Conservation (phyloP, 1,140 invertebrate genomes). For the Drosophila varians region DNA sequence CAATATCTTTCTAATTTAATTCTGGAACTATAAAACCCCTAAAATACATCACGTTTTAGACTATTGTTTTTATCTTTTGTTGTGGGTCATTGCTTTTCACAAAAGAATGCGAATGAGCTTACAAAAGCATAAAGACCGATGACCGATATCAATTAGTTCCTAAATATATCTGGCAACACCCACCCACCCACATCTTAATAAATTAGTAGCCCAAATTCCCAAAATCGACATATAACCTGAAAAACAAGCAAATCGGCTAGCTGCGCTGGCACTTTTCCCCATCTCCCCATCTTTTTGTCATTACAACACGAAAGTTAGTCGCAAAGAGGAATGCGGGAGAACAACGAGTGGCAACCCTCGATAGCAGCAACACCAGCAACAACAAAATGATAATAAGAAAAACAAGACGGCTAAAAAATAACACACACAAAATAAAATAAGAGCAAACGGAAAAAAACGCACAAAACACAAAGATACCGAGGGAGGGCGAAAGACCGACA, state of each 20-base stretch:
- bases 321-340: slow-evolving; percentile 39
- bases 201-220: slow-evolving; percentile 4
- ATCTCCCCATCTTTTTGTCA: slow-evolving; percentile 24
- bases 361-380: slow-evolving; percentile 34
- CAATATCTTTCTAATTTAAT: too few species aligned
- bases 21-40: neutral
- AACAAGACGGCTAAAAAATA: slow-evolving; percentile 50
- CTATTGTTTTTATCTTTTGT: neutral
- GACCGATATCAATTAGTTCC: slow-evolving; percentile 39
- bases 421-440: slow-evolving; percentile 18
- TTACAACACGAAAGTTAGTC: slow-evolving; percentile 39
- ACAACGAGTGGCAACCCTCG: slow-evolving; percentile 46
- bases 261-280: slow-evolving; percentile 52
- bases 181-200: slow-evolving; percentile 13
- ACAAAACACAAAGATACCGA: slow-evolving; percentile 21
- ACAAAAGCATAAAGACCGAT: slow-evolving; percentile 33
- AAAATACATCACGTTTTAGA: neutral
- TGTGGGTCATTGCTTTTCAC: slow-evolving; percentile 7
- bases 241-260: slow-evolving; percentile 45
- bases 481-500: neutral
- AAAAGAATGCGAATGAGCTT: slow-evolving; percentile 51
- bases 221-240: slow-evolving; percentile 43
- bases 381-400: slow-evolving; percentile 44
- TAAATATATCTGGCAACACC: slow-evolving; percentile 35
- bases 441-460: slow-evolving; percentile 38